Evolutionary conservation across 2,888 invertebrate species (phyloP), one percentile per base, ranked within the genome.

Genomic region (Heliconius charithonia): DNA sequence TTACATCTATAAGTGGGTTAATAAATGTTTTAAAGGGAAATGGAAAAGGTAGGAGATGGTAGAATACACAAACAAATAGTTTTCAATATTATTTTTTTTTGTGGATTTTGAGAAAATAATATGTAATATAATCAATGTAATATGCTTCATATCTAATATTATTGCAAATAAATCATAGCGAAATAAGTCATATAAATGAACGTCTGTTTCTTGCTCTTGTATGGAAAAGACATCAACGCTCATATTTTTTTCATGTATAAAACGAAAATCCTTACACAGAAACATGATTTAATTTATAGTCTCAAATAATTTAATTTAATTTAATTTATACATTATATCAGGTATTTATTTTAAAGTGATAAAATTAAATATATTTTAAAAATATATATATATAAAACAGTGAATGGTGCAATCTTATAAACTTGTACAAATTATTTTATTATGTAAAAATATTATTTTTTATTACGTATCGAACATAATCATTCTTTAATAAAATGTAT

Each of bases 181-280:
- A n/a, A 66, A 66, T 66, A 32, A 32, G 12, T 66, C 22, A 66
- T 32, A 66, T 10, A 67, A 4, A 22, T n/a, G 3, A 16, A 25
- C 16, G 16, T 19, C 22, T 4, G 27, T 27, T n/a, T n/a, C 59
- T 59, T 29, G 19, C 19, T 22, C 10, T 37, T 25, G 37, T 22
- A 75, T 75, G 41, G 51, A 79, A 79, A 75, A 79, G 73, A 79
- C 76, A 80, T 79, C 76, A 79, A 79, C 75, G 79, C 73, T 67
- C 59, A 66, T n/a, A 59, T n/a, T 10, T n/a, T n/a, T 59, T 59
- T 59, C n/a, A 12, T 56, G 4, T 59, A 10, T 10, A 59, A 59
- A 59, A 59, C 10, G 12, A 59, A 59, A 51, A 51, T 3, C 7
- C 51, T 19, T 51, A 51, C 51, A 3, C 51, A 0, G 13, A 45